Evolutionary conservation across 2,113 vertebrate genomes (phyloP).

Genomic region (Actenoides hombroni): DNA sequence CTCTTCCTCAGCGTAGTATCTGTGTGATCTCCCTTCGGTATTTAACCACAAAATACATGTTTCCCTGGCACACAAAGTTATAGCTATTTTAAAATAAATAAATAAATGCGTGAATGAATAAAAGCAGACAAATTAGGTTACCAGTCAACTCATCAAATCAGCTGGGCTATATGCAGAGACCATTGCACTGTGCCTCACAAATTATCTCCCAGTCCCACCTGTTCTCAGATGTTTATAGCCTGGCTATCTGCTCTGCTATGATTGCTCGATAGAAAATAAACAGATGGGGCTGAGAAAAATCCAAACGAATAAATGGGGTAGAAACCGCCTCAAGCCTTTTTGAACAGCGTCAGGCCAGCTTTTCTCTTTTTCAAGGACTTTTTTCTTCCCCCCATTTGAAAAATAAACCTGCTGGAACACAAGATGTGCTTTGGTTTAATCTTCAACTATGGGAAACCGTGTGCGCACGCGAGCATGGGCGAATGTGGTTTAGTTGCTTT

Average conservation of each 20-base stretch:
- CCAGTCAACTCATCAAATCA: neutral
- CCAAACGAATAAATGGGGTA: constrained; percentile 63
- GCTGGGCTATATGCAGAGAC: neutral
- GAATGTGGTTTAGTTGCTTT: neutral
- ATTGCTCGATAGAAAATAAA: constrained; percentile 51
- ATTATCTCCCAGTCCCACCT: constrained; percentile 62
- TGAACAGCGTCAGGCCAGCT: constrained; percentile 17
- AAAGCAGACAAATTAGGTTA: neutral
- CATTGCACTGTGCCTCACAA: neutral
- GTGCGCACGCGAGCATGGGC: too few species aligned
- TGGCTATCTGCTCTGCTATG: constrained; percentile 31
- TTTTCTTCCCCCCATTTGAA: neutral
- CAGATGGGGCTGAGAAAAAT: constrained; percentile 73
- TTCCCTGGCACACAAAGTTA: neutral
- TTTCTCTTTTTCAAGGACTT: neutral
- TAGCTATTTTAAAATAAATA: neutral
- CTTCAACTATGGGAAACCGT: neutral
- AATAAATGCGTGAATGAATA: neutral
- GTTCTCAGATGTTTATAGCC: constrained; percentile 44
- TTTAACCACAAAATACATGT: neutral
- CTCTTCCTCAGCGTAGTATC: neutral
- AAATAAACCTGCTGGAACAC: constrained; percentile 12
- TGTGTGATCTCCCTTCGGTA: neutral
- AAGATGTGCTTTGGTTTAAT: neutral
- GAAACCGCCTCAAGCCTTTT: constrained; percentile 54